Percentiles rank a stretch among this genome's conserved stretches.
Evolutionary conservation across 2,797 vertebrate genomes (phyloP).

Genomic region (Epinephelus malabaricus): DNA sequence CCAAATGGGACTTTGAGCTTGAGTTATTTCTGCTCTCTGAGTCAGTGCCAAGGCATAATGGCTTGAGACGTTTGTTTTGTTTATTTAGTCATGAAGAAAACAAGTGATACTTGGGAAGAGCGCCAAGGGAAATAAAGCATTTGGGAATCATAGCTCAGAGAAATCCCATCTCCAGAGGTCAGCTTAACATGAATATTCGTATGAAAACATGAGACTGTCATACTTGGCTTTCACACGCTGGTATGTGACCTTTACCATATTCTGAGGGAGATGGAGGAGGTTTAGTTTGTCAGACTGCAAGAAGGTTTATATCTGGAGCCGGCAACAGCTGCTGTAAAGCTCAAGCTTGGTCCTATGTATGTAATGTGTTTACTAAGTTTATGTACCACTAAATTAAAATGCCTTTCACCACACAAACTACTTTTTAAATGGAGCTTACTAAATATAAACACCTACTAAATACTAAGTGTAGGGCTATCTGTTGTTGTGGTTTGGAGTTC

Average conservation of each 20-base stretch:
- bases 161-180: conserved; percentile 50
- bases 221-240: conserved; percentile 37
- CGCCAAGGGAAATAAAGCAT: conserved; percentile 66
- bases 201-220: conserved; percentile 54
- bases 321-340: conserved; percentile 5
- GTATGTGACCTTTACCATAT: conserved; percentile 50
- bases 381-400: conserved; percentile 2
- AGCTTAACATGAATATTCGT: conserved; percentile 54
- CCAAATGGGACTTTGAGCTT: conserved; percentile 47
- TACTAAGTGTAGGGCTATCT: conserved; percentile 3
- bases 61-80: conserved; percentile 63
- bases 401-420: neutral
- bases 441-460: neutral
- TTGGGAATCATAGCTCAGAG: conserved; percentile 48
- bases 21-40: conserved; percentile 58
- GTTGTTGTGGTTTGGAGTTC: neutral
- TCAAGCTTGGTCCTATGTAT: neutral
- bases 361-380: neutral
- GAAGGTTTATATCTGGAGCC: conserved; percentile 1
- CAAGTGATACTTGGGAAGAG: conserved; percentile 60
- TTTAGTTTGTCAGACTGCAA: neutral
- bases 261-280: conserved; percentile 8
- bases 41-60: conserved; percentile 56
- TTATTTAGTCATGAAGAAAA: conserved; percentile 70
- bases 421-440: neutral